phyloP scores from a whole-genome alignment of 2,888 invertebrate species.

The Yponomeuta evonymella region DNA sequence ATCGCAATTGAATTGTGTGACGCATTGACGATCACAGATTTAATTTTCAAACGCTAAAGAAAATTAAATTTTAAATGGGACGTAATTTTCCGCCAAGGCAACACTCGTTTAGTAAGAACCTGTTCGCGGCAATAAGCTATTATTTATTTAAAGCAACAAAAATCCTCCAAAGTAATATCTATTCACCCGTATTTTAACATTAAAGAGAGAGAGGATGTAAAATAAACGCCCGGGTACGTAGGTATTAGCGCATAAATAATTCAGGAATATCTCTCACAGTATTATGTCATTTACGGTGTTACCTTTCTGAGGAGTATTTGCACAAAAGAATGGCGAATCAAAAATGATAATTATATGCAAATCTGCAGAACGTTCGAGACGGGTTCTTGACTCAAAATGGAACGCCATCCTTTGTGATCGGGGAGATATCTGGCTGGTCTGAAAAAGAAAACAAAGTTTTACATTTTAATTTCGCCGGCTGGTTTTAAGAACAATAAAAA shows the following conservation, averaged over 20 bases:
- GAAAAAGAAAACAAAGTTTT: conserved; percentile 3
- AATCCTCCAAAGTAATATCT: conserved; percentile 71
- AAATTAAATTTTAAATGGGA: conserved; percentile 49
- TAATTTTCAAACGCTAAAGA: conserved; percentile 47
- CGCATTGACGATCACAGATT: conserved; percentile 35
- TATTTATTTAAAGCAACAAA: conserved; percentile 71
- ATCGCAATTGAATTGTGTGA: background rate
- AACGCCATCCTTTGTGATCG: conserved; percentile 8
- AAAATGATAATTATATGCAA: conserved; percentile 77
- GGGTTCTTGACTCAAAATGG: conserved; percentile 16
- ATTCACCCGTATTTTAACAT: conserved; percentile 65
- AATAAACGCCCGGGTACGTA: conserved; percentile 34
- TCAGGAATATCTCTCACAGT: conserved; percentile 68
- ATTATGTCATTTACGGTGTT: conserved; percentile 74
- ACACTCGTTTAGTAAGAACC: conserved; percentile 66
- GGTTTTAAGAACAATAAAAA: background rate
- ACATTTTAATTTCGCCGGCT: background rate
- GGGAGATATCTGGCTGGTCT: conserved; percentile 16
- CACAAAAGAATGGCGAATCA: conserved; percentile 76
- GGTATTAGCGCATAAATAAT: conserved; percentile 72
- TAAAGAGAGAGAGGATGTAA: conserved; percentile 39
- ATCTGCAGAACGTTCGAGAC: conserved; percentile 60
- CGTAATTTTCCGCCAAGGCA: conserved; percentile 34
- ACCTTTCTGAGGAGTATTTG: conserved; percentile 69
- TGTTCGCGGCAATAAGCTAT: conserved; percentile 68